These are phyloP conservation scores for Nasalis larvatus DNA, from an alignment of 2,113 vertebrate genomes.

Conservation along the genomic window DNA sequence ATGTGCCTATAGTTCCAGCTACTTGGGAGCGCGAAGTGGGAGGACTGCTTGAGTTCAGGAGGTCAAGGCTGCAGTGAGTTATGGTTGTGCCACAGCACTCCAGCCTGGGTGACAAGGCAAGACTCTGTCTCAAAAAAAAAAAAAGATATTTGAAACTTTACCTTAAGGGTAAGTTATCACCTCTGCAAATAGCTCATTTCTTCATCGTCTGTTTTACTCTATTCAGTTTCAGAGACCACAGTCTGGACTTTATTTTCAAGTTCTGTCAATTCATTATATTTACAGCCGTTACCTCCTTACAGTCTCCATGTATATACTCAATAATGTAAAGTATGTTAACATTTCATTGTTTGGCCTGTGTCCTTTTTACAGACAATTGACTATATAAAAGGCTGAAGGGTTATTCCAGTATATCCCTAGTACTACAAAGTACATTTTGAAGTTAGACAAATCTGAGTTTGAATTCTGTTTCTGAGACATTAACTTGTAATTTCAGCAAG, in stretches of 20 bases:
- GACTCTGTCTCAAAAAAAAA: background rate
- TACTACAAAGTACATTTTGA: background rate
- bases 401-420: background rate
- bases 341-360: background rate
- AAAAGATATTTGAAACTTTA: background rate
- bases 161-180: background rate
- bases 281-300: background rate
- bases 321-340: background rate
- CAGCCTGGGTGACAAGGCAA: background rate
- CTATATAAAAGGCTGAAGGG: background rate
- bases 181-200: background rate
- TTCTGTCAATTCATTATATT: background rate
- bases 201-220: background rate
- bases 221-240: background rate
- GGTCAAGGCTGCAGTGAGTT: background rate
- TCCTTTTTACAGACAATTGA: background rate
- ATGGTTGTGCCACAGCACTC: background rate
- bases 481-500: conserved; percentile 16
- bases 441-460: background rate
- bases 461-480: conserved; percentile 12
- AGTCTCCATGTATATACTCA: background rate
- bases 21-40: background rate
- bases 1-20: background rate
- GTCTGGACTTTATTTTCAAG: conserved; percentile 10
- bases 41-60: background rate